Evolutionary conservation across 2,888 invertebrate species (phyloP), one percentile per base, ranked within the genome.

Genomic region (Odontothrips loti): DNA sequence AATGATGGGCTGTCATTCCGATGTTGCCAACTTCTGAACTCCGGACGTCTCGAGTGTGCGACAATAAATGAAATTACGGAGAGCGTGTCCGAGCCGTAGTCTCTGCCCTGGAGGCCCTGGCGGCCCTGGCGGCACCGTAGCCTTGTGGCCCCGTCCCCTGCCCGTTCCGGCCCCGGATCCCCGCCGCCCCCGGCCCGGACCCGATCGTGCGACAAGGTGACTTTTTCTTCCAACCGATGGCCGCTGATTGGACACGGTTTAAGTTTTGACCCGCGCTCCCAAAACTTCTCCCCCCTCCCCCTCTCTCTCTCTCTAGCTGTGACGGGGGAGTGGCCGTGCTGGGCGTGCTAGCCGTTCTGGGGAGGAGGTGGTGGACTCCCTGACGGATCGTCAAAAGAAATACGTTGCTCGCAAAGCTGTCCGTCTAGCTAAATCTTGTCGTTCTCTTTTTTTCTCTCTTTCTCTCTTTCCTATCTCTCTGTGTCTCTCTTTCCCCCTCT

Each of bases 401-500:
- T 75, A 75, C 68, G 68, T 27, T 75, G 68, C 68, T 75, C 23
- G 68, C 68, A 23, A 23, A 68, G 68, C 68, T 75, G 68, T 75
- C 68, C 68, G 68, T 75, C 68, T 75, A 75, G 68, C 68, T 75
- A 75, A 75, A 75, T 75, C 68, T 75, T 75, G 68, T 75, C 68
- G 68, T 75, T 75, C 68, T 75, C 68, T 27, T 75, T 75, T 68
- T 27, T 75, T 12, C 68, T 27, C 27, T 27, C 23, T 75, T 27
- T 27, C 68, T 75, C 34, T 43, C 34, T 43, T 43, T 43, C 34
- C 34, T 43, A 43, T 43, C 34, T 43, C 34, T 6, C 34, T 43
- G 34, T 43, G 3, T 75, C 68, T 75, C 23, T 75, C 23, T 27
- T 27, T 12, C 68, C 12, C 27, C 27, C 23, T 75, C 12, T 27